These are phyloP conservation scores for Loripinus fragilis DNA, from an alignment of 2,888 invertebrate species.

Conservation along the genomic window DNA sequence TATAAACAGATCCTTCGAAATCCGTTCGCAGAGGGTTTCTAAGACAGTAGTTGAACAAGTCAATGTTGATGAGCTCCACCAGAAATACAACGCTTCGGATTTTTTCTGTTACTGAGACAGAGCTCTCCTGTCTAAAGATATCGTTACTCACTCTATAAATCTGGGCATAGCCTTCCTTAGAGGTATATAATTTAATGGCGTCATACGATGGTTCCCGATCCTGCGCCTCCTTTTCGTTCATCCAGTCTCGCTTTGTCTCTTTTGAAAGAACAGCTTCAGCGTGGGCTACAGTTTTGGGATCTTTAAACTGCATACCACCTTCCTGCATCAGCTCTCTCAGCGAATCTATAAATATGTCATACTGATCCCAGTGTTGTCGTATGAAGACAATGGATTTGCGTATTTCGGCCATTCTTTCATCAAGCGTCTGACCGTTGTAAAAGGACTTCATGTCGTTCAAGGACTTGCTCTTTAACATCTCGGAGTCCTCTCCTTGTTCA, in stretches of 20 bases:
- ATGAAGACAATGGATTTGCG: conserved; percentile 59
- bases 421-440: conserved; percentile 54
- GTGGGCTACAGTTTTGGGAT: conserved; percentile 23
- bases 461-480: conserved; percentile 51
- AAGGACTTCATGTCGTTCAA: conserved; percentile 59
- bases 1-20: conserved; percentile 58
- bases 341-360: conserved; percentile 39
- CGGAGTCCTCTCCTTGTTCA: conserved; percentile 35
- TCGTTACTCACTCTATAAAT: conserved; percentile 53
- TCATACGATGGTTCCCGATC: conserved; percentile 33
- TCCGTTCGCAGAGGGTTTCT: conserved; percentile 45
- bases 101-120: conserved; percentile 42
- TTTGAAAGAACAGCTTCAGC: conserved; percentile 33
- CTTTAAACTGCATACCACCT: conserved; percentile 34
- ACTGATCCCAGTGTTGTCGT: conserved; percentile 58
- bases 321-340: conserved; percentile 41
- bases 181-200: conserved; percentile 51
- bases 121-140: conserved; percentile 54
- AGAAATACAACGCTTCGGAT: conserved; percentile 61
- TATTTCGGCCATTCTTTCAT: conserved; percentile 56
- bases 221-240: conserved; percentile 14
- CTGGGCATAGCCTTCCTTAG: conserved; percentile 51
- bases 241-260: conserved; percentile 41
- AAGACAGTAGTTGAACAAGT: conserved; percentile 62
- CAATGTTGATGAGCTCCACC: conserved; percentile 65